Conservation (phyloP, 2,888 invertebrate species). For the Drosophila seclusa region DNA sequence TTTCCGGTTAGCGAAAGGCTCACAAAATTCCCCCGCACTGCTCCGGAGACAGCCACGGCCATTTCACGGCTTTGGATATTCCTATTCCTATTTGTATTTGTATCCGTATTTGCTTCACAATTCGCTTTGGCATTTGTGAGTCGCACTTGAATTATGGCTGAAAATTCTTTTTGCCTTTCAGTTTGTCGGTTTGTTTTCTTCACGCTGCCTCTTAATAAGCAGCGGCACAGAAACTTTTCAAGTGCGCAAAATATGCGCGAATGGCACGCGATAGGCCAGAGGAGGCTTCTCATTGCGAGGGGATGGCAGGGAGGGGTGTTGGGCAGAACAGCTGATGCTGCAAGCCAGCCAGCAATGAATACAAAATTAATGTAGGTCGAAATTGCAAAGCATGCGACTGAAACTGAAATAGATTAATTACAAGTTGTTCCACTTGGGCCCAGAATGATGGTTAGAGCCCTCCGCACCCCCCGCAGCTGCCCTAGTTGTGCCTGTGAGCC, state of each 20-base stretch:
- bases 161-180: slow-evolving; percentile 58
- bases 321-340: slow-evolving; percentile 69
- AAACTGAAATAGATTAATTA: slow-evolving; percentile 78
- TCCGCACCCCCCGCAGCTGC: not conserved
- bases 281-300: not conserved
- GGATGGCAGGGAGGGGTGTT: not conserved
- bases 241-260: slow-evolving; percentile 75
- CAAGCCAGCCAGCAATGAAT: slow-evolving; percentile 63
- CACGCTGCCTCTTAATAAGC: slow-evolving; percentile 70
- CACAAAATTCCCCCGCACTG: slow-evolving; percentile 14
- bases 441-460: slow-evolving; percentile 15
- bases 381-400: slow-evolving; percentile 71
- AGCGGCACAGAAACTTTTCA: slow-evolving; percentile 65
- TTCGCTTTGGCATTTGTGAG: slow-evolving; percentile 50
- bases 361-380: slow-evolving; percentile 78
- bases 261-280: slow-evolving; percentile 55
- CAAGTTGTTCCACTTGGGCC: slow-evolving; percentile 40
- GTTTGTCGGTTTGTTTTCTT: slow-evolving; percentile 42
- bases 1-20: slow-evolving; percentile 73
- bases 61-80: slow-evolving; percentile 61
- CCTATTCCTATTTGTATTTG: slow-evolving; percentile 16
- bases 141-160: slow-evolving; percentile 71
- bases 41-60: slow-evolving; percentile 62
- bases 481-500: slow-evolving; percentile 1
- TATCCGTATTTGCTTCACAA: not conserved